Evolutionary conservation across 2,113 vertebrate species (phyloP), one percentile per base, ranked within the genome.

Genomic region (Lonchura striata): DNA sequence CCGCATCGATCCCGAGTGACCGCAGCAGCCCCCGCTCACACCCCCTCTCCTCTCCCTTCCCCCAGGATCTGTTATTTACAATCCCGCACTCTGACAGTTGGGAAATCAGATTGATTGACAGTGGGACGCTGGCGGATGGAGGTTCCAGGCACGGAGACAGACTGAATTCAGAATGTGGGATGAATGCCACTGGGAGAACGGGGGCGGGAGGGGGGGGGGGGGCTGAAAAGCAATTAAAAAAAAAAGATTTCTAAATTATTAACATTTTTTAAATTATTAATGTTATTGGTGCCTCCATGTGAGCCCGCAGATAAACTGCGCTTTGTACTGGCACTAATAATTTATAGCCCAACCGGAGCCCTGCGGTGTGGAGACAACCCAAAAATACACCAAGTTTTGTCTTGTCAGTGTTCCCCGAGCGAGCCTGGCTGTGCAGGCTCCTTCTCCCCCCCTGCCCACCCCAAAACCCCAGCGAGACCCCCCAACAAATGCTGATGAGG

Each of bases 81-180:
- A 94, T 92, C 88, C 95, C 96, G 94, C 95, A 88, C 96, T 93
- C 94, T 94, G 97, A 97, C 97, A 97, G 97, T 98, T 94, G 97
- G 97, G 98, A 98, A 98, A 98, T 98, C 98, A 98, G 95, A 95
- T 91, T 96, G 98, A 98, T 97, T 98, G 98, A 98, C 98, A 98
- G 97, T 79, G 95, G 98, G 98, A 98, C 97, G 97, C 97, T 90
- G 96, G 88, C 97, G 97, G 98, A 98, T 96, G 96, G 97, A 96
- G 96, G 97, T 90, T 44, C 96, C 83, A 76, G 97, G 97, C 98
- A 98, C 97, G 95, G 96, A 98, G 98, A 97, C 97, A 97, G 98
- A 96, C 95, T 95, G 96, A 95, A 94, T 89, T 74, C 80, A 87
- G 91, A 86, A 90, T 72, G 82, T 61, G 44, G 89, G 90, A 80